Evolutionary conservation across 2,888 invertebrate species (phyloP).

Genomic region (Eupithecia insigniata): DNA sequence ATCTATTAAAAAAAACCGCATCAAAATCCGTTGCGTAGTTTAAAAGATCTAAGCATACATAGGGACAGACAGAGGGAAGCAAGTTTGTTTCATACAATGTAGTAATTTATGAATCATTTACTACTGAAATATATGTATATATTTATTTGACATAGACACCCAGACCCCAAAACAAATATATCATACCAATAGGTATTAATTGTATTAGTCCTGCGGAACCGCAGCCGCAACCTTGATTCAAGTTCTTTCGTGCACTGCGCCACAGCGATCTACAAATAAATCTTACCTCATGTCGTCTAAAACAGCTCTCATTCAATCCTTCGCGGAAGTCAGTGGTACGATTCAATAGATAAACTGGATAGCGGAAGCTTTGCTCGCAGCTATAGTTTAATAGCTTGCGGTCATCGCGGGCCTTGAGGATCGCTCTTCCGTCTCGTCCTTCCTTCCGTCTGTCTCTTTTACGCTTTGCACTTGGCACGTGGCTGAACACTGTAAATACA

Average conservation of each 20-base stretch:
- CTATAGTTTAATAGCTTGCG: conserved; percentile 44
- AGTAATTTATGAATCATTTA: too few species aligned
- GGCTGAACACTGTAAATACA: background rate
- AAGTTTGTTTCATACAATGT: too few species aligned
- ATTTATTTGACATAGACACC: background rate
- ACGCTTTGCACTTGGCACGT: conserved; percentile 3
- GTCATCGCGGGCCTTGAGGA: conserved; percentile 41
- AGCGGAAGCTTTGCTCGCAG: conserved; percentile 41
- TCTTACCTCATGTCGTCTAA: background rate
- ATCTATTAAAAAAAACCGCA: too few species aligned
- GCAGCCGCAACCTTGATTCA: background rate
- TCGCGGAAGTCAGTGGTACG: conserved; percentile 38
- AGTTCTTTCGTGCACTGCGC: background rate
- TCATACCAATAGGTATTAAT: too few species aligned
- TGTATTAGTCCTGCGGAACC: background rate
- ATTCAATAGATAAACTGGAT: conserved; percentile 40
- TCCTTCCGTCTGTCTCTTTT: conserved; percentile 36
- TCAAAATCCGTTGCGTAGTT: too few species aligned
- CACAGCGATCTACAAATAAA: background rate
- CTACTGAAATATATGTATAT: too few species aligned
- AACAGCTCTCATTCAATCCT: conserved; percentile 8
- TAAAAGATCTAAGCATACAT: too few species aligned
- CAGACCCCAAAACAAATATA: background rate
- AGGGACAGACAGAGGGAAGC: too few species aligned
- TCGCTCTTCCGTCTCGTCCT: conserved; percentile 42